Evolutionary conservation across 2,797 vertebrate genomes (phyloP), one percentile per base, ranked within the genome.

Genomic region (Enteromius paludinosus): DNA sequence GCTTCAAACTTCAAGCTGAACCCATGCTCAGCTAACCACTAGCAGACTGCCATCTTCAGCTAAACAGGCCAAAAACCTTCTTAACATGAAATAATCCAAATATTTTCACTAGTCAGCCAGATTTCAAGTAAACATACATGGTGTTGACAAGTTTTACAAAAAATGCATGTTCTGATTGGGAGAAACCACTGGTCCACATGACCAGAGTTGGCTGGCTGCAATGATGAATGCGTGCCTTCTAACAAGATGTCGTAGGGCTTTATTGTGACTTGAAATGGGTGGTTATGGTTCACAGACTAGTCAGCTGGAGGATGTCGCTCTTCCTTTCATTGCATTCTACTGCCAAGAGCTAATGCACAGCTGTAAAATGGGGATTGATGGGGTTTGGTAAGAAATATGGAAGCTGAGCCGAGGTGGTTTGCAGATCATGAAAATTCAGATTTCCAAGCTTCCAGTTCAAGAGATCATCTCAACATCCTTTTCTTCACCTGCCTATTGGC

Each of bases 91-190:
- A 81, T 76, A 43, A 43, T 43, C 41, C 10, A 43, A 43, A 43
- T 43, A 43, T 43, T 43, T 43, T 43, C 41, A 43, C 41, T 43
- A 43, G 41, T 43, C 41, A 43, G 41, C 2, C 41, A 43, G 41
- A 43, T 43, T 43, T 73, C 15, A 61, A 47, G 7, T 69, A 79
- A 80, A 45, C 47, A 38, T 76, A 25, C 25, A 28, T 10, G 9
- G 28, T 56, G 2, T 83, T 76, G 38, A 52, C 49, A 43, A 35
- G 73, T 73, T 81, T 79, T 69, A 75, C 74, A 64, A 69, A 64
- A 69, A 54, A 73, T 25, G 15, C 33, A 82, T 75, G 65, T 54
- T 25, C 45, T 28, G 5, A 30, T 47, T 17, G 8, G 1, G 43
- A 78, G 68, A 35, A 45, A 43, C 45, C 28, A 25, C 38, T 62